Evolutionary conservation across 2,888 invertebrate species (phyloP), one percentile per base, ranked within the genome.

Genomic region (Cotesia congregata): DNA sequence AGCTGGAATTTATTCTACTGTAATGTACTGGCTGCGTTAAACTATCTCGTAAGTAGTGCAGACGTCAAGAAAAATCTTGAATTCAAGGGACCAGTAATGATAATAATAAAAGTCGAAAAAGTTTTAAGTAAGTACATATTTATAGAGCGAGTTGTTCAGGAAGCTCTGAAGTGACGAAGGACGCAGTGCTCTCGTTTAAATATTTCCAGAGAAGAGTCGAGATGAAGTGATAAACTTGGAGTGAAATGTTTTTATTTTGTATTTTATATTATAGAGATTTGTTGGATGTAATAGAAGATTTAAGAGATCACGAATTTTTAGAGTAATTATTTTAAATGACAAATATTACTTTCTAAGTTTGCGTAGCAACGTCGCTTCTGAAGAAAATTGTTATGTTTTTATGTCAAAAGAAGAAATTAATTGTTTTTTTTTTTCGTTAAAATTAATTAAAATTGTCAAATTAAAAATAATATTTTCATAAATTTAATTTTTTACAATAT

Each of bases 121-220:
- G 15, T 70, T 20, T 38, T n/a, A 30, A n/a, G 12, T 61, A 60
- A 70, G 70, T 70, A 70, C 60, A 70, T 74, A 74, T 74, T 67
- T 67, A 67, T 67, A 67, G 39, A 74, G 67, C 41, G 38, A 73
- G 6, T 30, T 60, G 67, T 60, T 59, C 38, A 60, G 15, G 60
- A 71, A 73, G 67, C 9, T 5, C 17, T 15, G 59, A 30, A 74
- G 67, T 67, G 30, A 30, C 65, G 65, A 20, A 61, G 38, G 60
- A 60, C 67, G 67, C 20, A 67, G 50, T 65, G 65, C 65, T 20
- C 61, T 71, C 15, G 62, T 72, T 72, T 20, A 65, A 64, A 72
- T 65, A 72, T 72, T 72, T 72, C 6, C 40, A 71, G 61, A 72
- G 69, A 68, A 61, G 61, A 61, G 71, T 71, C 12, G 71, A 71